phyloP scores from a whole-genome alignment of 2,888 invertebrate species.

The Agrochola macilenta region DNA sequence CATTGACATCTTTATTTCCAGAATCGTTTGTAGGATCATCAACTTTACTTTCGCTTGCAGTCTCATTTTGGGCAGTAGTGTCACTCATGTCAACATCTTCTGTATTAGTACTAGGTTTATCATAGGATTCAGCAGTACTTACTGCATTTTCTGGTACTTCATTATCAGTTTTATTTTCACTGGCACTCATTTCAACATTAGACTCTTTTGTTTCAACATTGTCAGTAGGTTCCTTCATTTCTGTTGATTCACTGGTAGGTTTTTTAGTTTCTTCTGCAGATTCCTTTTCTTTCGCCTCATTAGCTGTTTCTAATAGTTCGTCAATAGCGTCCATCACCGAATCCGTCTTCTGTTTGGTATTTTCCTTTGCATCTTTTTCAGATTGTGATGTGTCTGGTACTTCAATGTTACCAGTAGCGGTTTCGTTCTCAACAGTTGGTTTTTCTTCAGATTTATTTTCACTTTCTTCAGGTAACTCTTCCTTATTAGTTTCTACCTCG shows the following conservation, averaged over 20 bases:
- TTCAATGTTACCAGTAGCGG: slow-evolving; percentile 26
- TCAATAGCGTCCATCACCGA: slow-evolving; percentile 59
- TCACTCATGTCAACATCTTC: slow-evolving; percentile 44
- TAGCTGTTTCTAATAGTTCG: slow-evolving; percentile 51
- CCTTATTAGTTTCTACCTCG: slow-evolving; percentile 13
- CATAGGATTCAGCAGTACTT: slow-evolving; percentile 7
- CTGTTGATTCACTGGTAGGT: slow-evolving; percentile 26
- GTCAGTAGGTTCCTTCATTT: slow-evolving; percentile 44
- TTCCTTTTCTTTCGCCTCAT: slow-evolving; percentile 31
- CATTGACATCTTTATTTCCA: slow-evolving; percentile 13
- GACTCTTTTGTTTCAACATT: slow-evolving; percentile 41
- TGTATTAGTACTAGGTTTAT: slow-evolving; percentile 13
- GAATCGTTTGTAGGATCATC: slow-evolving; percentile 7
- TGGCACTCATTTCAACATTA: slow-evolving; percentile 55
- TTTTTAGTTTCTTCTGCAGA: slow-evolving; percentile 32
- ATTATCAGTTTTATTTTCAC: slow-evolving; percentile 27
- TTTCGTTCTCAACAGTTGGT: slow-evolving; percentile 6
- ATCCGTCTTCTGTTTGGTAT: slow-evolving; percentile 51
- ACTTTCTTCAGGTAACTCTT: neutral
- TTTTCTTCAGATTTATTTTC: slow-evolving; percentile 18
- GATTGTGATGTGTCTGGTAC: slow-evolving; percentile 50
- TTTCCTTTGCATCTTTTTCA: slow-evolving; percentile 29
- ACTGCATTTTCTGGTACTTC: slow-evolving; percentile 23
- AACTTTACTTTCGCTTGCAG: slow-evolving; percentile 27
- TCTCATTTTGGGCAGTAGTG: slow-evolving; percentile 5